A percentile compares a stretch with the other conserved stretches of the same genome.
These are phyloP conservation scores for Linyphia triangularis DNA, from an alignment of 2,888 invertebrate genomes.

Conservation along the genomic window DNA sequence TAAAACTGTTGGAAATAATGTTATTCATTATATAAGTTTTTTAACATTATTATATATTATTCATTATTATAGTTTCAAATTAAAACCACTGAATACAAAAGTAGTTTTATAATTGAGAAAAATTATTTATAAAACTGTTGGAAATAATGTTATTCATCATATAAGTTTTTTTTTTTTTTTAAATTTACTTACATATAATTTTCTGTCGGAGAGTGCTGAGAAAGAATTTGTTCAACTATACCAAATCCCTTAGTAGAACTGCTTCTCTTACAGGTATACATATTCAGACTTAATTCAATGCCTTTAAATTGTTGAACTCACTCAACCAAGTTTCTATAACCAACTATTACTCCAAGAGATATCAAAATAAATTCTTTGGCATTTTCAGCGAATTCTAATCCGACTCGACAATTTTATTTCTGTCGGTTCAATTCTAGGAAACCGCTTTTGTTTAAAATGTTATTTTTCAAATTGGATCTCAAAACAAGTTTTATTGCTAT, in stretches of 20 bases:
- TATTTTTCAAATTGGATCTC: neutral
- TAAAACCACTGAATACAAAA: too few species aligned
- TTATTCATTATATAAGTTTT: too few species aligned
- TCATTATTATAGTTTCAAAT: too few species aligned
- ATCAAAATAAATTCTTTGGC: neutral
- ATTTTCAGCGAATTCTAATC: too few species aligned
- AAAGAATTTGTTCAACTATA: neutral
- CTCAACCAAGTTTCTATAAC: neutral
- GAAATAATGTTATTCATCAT: too few species aligned
- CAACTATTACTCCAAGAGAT: too few species aligned
- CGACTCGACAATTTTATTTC: too few species aligned
- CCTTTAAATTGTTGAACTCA: neutral
- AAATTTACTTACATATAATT: neutral
- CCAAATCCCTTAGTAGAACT: neutral
- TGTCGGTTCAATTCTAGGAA: neutral
- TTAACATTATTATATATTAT: too few species aligned
- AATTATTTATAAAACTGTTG: too few species aligned
- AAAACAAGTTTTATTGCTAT: neutral
- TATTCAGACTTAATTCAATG: neutral
- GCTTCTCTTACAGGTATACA: neutral
- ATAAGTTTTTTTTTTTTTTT: too few species aligned
- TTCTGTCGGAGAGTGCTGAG: neutral
- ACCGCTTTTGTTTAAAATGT: neutral
- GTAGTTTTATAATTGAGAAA: too few species aligned
- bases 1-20: too few species aligned